Evolutionary conservation across 2,888 invertebrate genomes (phyloP).

Genomic region (Zootermopsis nevadensis): DNA sequence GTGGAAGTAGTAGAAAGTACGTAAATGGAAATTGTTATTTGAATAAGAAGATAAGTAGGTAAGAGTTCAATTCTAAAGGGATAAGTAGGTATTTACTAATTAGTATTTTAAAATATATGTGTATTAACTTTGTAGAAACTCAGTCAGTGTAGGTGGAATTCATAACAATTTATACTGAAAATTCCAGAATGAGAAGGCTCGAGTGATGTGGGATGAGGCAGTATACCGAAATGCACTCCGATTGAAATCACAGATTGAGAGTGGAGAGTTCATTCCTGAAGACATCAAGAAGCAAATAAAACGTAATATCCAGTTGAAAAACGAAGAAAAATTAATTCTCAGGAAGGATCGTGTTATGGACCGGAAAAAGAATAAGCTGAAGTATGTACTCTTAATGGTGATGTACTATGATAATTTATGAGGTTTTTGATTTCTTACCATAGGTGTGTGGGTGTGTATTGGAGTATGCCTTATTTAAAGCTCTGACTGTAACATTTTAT

Average conservation of each 20-base stretch:
- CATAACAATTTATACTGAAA: not conserved
- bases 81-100: not conserved
- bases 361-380: conserved; percentile 52
- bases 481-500: too few species aligned
- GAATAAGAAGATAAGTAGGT: too few species aligned
- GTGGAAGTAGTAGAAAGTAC: too few species aligned
- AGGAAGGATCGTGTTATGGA: conserved; percentile 49
- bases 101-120: too few species aligned
- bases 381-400: conserved; percentile 27
- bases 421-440: too few species aligned
- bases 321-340: conserved; percentile 42
- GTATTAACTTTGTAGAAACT: too few species aligned
- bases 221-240: conserved; percentile 72
- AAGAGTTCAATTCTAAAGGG: too few species aligned
- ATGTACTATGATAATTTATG: too few species aligned
- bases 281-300: conserved; percentile 52
- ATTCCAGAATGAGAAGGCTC: conserved; percentile 71
- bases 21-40: too few species aligned
- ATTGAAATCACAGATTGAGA: conserved; percentile 65
- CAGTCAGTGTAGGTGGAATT: too few species aligned
- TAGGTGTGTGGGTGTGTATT: too few species aligned
- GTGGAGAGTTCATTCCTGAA: conserved; percentile 68
- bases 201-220: conserved; percentile 74
- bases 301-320: conserved; percentile 6
- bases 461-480: too few species aligned